A percentile compares a stretch with the other conserved stretches of the same genome.
These are phyloP conservation scores for Sarcophaga bullata DNA, from an alignment of 1,140 invertebrate genomes.

Conservation along the genomic window DNA sequence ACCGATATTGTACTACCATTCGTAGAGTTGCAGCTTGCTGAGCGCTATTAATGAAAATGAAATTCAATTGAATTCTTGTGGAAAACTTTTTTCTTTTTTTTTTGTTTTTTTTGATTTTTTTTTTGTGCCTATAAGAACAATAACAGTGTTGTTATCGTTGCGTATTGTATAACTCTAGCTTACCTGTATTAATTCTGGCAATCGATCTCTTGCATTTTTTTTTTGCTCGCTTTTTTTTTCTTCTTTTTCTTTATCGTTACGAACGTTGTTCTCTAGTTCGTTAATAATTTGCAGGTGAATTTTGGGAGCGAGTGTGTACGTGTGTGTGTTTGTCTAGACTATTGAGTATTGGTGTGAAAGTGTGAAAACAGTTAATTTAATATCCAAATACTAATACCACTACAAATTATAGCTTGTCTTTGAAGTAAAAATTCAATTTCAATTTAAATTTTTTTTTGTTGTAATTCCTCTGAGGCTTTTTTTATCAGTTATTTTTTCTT, in stretches of 20 bases:
- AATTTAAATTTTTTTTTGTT: not conserved
- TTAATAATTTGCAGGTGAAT: not conserved
- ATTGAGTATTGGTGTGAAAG: too few species aligned
- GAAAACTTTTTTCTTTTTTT: not conserved
- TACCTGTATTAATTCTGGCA: slow-evolving; percentile 63
- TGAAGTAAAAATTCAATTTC: not conserved
- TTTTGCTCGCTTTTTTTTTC: not conserved
- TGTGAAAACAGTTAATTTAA: slow-evolving; percentile 9
- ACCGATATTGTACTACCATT: slow-evolving; percentile 49
- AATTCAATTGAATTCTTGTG: not conserved
- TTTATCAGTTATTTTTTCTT: not conserved
- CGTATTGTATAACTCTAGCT: slow-evolving; percentile 45
- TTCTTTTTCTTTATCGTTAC: not conserved
- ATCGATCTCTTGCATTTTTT: slow-evolving; percentile 56
- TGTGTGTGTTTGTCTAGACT: not conserved
- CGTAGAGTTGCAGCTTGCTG: slow-evolving; percentile 51
- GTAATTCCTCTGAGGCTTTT: not conserved
- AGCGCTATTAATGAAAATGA: slow-evolving; percentile 49
- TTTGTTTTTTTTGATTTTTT: not conserved
- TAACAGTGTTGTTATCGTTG: not conserved
- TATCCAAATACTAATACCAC: slow-evolving; percentile 14
- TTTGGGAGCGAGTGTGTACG: not conserved
- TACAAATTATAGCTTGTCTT: not conserved
- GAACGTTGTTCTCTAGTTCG: slow-evolving; percentile 18
- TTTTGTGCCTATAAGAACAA: not conserved